Evolutionary conservation across 2,888 invertebrate genomes (phyloP).

Genomic region (Melanargia galathea): DNA sequence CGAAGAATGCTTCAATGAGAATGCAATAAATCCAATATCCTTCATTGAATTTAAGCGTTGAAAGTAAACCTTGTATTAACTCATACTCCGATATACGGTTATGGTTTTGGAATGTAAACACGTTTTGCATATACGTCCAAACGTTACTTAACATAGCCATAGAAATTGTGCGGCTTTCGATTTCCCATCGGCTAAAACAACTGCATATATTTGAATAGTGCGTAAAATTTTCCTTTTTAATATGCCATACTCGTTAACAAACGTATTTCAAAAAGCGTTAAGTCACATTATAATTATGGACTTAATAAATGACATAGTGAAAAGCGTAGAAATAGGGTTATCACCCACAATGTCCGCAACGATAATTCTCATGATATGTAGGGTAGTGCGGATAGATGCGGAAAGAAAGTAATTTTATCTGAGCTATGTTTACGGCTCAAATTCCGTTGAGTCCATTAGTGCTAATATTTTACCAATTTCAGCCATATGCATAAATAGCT

Average conservation of each 20-base stretch:
- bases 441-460: background rate
- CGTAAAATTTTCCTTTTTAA: background rate
- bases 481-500: too few species aligned
- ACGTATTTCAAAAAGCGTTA: background rate
- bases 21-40: background rate
- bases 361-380: background rate
- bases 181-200: background rate
- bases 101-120: conserved; percentile 7
- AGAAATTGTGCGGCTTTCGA: background rate
- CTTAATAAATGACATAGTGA: background rate
- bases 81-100: background rate
- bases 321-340: background rate
- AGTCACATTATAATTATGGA: background rate
- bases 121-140: conserved; percentile 4
- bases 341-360: background rate
- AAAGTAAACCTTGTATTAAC: background rate
- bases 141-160: background rate
- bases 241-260: background rate
- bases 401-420: too few species aligned
- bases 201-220: background rate
- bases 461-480: too few species aligned
- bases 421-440: too few species aligned
- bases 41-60: conserved; percentile 1
- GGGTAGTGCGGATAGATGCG: background rate
- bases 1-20: too few species aligned